Evolutionary conservation across 2,797 vertebrate genomes (phyloP).

Genomic region (Tolypeutes matacus): DNA sequence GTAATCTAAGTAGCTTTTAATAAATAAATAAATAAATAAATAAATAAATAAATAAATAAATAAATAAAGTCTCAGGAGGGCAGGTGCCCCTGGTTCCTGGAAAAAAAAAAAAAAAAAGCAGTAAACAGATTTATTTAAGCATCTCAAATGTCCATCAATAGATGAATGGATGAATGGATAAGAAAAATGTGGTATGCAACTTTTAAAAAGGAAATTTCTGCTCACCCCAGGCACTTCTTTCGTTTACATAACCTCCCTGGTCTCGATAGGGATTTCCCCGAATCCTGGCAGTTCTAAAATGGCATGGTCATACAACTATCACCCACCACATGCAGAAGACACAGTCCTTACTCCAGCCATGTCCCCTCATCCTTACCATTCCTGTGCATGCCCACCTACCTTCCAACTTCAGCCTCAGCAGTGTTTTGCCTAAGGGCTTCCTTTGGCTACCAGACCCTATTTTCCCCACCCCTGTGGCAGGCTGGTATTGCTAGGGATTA

Average conservation of each 20-base stretch:
- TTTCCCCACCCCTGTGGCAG: background rate
- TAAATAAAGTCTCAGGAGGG: no score
- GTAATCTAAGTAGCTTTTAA: no score
- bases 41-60: no score
- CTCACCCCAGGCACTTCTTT: background rate
- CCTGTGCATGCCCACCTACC: background rate
- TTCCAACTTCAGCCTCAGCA: background rate
- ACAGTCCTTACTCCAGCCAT: background rate
- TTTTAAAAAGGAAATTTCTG: background rate
- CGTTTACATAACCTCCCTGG: background rate
- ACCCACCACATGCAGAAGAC: background rate
- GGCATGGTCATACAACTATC: background rate
- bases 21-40: no score
- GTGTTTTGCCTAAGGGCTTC: background rate
- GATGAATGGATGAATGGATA: no score
- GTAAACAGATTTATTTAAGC: constrained; percentile 32
- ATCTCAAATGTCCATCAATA: no score
- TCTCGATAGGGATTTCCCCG: background rate
- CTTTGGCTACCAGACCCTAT: background rate
- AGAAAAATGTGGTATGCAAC: no score
- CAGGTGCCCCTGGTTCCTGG: no score
- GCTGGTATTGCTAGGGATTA: background rate
- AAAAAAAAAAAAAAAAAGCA: background rate
- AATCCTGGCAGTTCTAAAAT: background rate
- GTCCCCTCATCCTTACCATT: background rate